These are phyloP conservation scores for Choloepus didactylus DNA, from an alignment of 2,797 vertebrate species.

Conservation along the genomic window DNA sequence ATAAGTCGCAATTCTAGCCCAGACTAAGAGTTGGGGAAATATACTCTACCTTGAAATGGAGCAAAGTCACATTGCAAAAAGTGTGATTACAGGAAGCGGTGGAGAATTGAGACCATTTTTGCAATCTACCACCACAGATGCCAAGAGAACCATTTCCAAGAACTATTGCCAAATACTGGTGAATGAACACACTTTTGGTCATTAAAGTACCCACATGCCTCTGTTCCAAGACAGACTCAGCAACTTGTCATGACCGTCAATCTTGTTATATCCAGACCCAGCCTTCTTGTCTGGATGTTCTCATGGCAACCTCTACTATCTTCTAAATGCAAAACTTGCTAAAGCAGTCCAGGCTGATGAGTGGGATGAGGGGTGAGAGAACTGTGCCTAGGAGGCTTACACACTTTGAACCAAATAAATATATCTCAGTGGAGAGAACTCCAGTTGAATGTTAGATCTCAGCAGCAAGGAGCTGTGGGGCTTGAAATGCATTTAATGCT, in stretches of 20 bases:
- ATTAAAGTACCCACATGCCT: background rate
- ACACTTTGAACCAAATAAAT: background rate
- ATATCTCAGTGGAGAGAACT: background rate
- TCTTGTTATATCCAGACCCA: background rate
- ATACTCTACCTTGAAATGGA: background rate
- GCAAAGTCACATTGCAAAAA: background rate
- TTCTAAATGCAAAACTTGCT: background rate
- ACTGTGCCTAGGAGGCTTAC: background rate
- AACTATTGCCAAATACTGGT: background rate
- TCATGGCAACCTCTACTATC: background rate
- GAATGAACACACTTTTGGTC: background rate
- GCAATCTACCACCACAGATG: background rate
- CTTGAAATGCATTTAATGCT: conserved; percentile 50
- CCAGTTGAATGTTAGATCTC: background rate
- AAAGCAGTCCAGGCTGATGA: background rate
- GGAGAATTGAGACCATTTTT: background rate
- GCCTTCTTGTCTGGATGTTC: background rate
- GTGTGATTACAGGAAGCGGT: background rate
- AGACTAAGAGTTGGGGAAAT: background rate
- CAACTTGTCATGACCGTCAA: background rate
- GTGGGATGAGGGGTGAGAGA: background rate
- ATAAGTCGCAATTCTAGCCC: background rate
- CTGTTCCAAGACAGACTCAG: background rate
- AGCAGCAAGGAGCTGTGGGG: background rate
- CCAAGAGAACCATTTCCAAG: background rate